These are phyloP conservation scores for Chorisops tibialis DNA, from an alignment of 2,888 invertebrate genomes.

Conservation along the genomic window DNA sequence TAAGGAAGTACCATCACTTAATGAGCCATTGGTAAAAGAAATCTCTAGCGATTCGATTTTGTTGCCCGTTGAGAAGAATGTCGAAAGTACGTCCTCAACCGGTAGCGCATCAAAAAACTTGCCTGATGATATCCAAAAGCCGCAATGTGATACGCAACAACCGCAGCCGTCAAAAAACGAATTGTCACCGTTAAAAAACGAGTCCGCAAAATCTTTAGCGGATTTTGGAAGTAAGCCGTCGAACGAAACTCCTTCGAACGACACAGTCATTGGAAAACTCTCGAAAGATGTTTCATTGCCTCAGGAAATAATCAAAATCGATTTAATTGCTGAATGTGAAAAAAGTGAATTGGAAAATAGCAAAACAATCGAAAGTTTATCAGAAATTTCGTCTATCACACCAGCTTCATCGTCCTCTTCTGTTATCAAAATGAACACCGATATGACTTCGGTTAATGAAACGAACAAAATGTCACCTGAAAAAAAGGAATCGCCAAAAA, in stretches of 20 bases:
- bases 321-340: constrained; percentile 24
- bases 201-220: neutral
- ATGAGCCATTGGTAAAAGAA: neutral
- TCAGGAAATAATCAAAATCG: constrained; percentile 27
- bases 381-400: neutral
- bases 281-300: too few relatives aligned
- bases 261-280: neutral
- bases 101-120: neutral
- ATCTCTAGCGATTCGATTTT: neutral
- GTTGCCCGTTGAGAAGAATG: neutral
- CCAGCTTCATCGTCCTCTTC: constrained; percentile 1
- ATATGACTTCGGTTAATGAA: neutral
- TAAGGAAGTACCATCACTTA: neutral
- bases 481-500: neutral
- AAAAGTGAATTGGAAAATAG: neutral
- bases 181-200: constrained; percentile 6
- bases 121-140: neutral
- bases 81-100: neutral
- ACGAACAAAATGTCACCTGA: neutral
- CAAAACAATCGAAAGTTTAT: neutral
- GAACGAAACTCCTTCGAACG: neutral
- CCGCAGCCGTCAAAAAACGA: neutral
- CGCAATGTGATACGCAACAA: neutral
- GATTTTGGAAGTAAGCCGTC: neutral
- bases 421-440: constrained; percentile 6